Evolutionary conservation across 2,888 invertebrate genomes (phyloP), one percentile per base, ranked within the genome.

Genomic region (Tetranychus truncatus): DNA sequence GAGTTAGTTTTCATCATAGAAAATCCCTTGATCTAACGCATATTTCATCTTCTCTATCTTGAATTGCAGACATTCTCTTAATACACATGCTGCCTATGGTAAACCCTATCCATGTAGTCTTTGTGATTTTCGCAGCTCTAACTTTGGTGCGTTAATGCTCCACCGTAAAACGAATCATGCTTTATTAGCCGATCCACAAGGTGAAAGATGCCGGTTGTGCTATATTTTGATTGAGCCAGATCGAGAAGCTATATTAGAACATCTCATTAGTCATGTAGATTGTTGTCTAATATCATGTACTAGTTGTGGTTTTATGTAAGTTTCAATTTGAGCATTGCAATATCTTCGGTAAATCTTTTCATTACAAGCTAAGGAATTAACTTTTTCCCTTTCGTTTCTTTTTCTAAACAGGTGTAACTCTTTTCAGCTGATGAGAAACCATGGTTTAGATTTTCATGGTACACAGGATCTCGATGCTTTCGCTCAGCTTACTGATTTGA

Each of bases 91-190:
- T 8, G 72, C 45, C 18, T 72, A 44, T 72, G 72, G 72, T n/a
- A 72, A 46, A 46, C 72, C 72, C 11, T 72, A 45, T 46, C n/a
- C 72, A 46, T 72, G 72, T 46, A 45, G 11, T 45, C 20, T 72
- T n/a, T 72, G 72, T 72, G 46, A 72, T 6, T 72, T 45, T 44
- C 72, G 72, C 15, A 72, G 45, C 15, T 20, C 72, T 15, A 34
- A 15, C 20, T 72, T 45, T 72, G 72, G 72, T 11, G 20, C 46
- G 15, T 45, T 72, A 46, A 4, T 1, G 5, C n/a, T 9, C n/a
- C 72, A 72, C 45, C 72, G 72, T 15, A 46, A 45, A 46, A 18
- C 11, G 15, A 44, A n/a, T 9, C 72, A 72, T 34, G 72, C 21
- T 6, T 4, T 72, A 4, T 18, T n/a, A 34, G 20, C 5, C 15